Base-by-base conservation (phyloP, 1,140 invertebrate genomes). In the Hyphantria cunea region DNA sequence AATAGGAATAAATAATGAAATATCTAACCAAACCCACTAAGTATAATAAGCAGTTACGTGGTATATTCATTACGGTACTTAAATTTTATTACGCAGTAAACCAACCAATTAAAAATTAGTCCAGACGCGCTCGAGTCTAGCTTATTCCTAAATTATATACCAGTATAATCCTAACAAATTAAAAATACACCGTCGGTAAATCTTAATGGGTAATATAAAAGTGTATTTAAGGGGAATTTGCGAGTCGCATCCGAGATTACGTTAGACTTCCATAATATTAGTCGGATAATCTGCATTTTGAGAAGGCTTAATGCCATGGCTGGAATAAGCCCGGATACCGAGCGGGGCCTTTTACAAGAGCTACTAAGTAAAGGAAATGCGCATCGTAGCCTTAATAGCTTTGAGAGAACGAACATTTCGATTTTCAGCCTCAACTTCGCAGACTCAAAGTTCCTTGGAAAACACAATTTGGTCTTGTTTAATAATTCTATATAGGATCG, bases 241-340 rank as follows among this genome's bases (percentile, higher is more conserved):
- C 12, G 41, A 51, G 34, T 51, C 48, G 37, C 39, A 51, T 60
- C 37, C 25, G 13, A 51, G 56, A 33, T 61, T 44, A 61, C 48
- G 48, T 37, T 31, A 42, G 48, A 34, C 48, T 52, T 39, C 15
- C 45, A 34, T 61, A 51, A 61, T 61, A 61, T 45, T 61, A 61
- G 58, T 37, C 15, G 49, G 58, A 61, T 61, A 61, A 61, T 61
- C 58, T 61, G 58, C 37, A 52, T 61, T 61, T 51, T 51, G 49
- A 33, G 58, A 61, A 6, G 58, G 37, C 25, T 51, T 49, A 58
- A 33, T 49, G 44, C 48, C 41, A 51, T 34, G 37, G 58, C 58
- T 51, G 58, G 58, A 61, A 61, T 61, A 61, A 61, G 25, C 55
- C 17, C 17, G 48, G 58, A 14, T 34, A 12, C 33, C 54, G 42